phyloP scores from a whole-genome alignment of 2,888 invertebrate genomes.

The Aleiodes alternator region DNA sequence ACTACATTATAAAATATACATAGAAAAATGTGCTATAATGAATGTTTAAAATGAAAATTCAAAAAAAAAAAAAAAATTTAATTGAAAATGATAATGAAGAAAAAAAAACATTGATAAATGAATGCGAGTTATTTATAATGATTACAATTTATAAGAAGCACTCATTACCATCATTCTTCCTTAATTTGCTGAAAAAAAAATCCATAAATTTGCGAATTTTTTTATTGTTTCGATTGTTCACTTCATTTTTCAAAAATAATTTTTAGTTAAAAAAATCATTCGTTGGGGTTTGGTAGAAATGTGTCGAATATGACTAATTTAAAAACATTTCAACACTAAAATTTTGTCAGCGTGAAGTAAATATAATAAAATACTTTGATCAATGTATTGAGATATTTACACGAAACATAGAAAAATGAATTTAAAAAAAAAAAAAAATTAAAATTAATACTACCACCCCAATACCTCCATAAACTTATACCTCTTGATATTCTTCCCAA shows the following conservation, averaged over 20 bases:
- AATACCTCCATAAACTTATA: conserved; percentile 55
- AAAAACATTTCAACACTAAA: no score
- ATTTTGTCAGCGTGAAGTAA: no score
- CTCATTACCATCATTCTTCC: conserved; percentile 48
- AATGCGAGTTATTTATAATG: conserved; percentile 47
- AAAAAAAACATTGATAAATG: conserved; percentile 47
- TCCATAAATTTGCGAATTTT: conserved; percentile 20
- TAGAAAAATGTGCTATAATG: conserved; percentile 51
- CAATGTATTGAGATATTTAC: no score
- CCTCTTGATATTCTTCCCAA: conserved; percentile 62
- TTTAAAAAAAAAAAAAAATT: no score
- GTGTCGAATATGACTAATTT: no score
- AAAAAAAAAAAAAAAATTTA: background rate
- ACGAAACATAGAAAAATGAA: no score
- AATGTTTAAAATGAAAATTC: conserved; percentile 47
- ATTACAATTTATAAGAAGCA: conserved; percentile 51
- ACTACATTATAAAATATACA: conserved; percentile 50
- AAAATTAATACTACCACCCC: conserved; percentile 34
- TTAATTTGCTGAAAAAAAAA: background rate
- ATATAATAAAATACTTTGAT: background rate
- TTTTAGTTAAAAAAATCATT: conserved; percentile 25
- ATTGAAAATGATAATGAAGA: conserved; percentile 22
- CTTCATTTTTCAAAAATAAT: conserved; percentile 47
- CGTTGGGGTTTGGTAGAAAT: no score
- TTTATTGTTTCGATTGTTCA: conserved; percentile 3